Evolutionary conservation across 1,140 invertebrate species (phyloP).

Genomic region (Pristionchus pacificus): DNA sequence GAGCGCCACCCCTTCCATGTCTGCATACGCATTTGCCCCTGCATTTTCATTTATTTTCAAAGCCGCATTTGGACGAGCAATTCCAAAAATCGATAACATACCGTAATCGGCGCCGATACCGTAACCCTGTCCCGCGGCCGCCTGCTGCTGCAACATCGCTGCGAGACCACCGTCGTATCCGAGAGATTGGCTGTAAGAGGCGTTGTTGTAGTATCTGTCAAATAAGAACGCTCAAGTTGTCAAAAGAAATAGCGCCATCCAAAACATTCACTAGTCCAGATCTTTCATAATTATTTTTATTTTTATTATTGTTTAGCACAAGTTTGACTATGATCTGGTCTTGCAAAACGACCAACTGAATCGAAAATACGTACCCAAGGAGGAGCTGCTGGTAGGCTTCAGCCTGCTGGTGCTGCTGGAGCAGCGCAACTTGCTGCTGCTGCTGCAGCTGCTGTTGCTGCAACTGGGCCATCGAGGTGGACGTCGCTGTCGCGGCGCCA

Average conservation of each 20-base stretch:
- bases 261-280: too few relatives aligned
- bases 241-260: too few relatives aligned
- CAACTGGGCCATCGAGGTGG: conserved; percentile 16
- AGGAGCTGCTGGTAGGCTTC: conserved; percentile 30
- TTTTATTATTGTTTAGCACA: neutral
- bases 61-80: neutral
- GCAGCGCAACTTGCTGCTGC: conserved; percentile 24
- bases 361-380: conserved; percentile 10
- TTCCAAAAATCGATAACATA: neutral
- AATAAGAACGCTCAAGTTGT: neutral
- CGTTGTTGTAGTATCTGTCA: neutral
- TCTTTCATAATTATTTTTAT: too few relatives aligned
- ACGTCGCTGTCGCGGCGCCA: too few relatives aligned
- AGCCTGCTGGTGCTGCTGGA: conserved; percentile 41
- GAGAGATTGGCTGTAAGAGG: neutral
- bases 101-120: neutral
- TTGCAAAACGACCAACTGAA: neutral
- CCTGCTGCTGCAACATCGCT: neutral
- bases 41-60: too few relatives aligned
- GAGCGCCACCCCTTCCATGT: too few relatives aligned
- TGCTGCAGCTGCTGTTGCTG: conserved; percentile 21
- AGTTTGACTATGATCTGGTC: neutral
- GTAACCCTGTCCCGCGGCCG: neutral
- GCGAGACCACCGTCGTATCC: neutral
- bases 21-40: too few relatives aligned